Evolutionary conservation across 2,113 vertebrate genomes (phyloP), one percentile per base, ranked within the genome.

Genomic region (Gnathonemus longibarbis): DNA sequence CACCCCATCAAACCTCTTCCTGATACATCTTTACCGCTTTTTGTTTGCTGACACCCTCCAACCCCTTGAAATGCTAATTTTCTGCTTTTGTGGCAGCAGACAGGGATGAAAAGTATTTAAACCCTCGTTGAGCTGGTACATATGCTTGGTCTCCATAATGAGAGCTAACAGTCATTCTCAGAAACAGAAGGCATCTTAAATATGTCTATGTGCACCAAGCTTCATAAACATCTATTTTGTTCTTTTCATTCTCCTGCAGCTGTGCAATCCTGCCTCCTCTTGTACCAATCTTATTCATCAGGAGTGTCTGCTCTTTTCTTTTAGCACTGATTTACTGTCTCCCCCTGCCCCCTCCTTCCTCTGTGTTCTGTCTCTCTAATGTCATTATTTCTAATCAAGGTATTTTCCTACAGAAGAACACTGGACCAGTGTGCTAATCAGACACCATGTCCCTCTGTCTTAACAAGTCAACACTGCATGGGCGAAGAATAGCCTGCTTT

Each of bases 301-400:
- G 80, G 88, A 90, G 27, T 8, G 3, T 90, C 90, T 46, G 45
- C 24, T 88, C 42, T 91, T 90, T 89, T 53, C 88, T 88, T 89
- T n/a, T 35, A 24, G 9, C 49, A 48, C 24, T 31, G 27, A 48
- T 84, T 48, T 84, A 13, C 21, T 10, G 39, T 21, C 45, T 24
- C n/a, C 46, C 84, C 21, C 42, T 21, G 42, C 45, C 80, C 39
- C 45, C 42, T 84, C 80, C 80, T n/a, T 46, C 80, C 42, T 21
- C 39, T 24, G 17, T 19, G 80, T 84, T 84, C 80, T 46, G 5
- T 84, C 84, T 93, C 94, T 94, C 92, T 92, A 88, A 92, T 91
- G 92, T 94, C 95, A 95, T 95, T 95, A 95, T 92, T 83, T 90
- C 94, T 95, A 94, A 95, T 96, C 93, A 95, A 89, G 94, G 92